Percentiles rank a stretch among this genome's conserved stretches.
These are phyloP conservation scores for Procambarus clarkii DNA, from an alignment of 1,140 invertebrate genomes.

Conservation along the genomic window DNA sequence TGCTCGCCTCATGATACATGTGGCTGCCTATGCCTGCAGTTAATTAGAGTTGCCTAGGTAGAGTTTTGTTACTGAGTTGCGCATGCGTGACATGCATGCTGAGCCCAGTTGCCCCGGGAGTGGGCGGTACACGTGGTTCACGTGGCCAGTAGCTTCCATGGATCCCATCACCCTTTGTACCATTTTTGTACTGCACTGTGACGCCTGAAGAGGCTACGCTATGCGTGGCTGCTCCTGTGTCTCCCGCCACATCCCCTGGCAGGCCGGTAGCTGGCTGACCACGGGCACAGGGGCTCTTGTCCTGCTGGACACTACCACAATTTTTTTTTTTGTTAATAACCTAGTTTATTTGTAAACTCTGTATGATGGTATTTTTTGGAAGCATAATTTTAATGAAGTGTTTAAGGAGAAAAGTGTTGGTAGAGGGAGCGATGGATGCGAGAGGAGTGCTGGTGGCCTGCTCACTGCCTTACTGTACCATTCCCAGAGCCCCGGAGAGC, in stretches of 20 bases:
- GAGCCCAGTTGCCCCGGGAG: constrained; percentile 49
- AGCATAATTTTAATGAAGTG: constrained; percentile 15
- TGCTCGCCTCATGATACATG: constrained; percentile 61
- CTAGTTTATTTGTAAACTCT: constrained; percentile 20
- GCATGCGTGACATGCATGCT: constrained; percentile 60
- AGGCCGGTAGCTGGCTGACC: constrained; percentile 12
- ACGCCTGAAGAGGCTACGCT: constrained; percentile 22
- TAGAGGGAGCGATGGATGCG: constrained; percentile 33
- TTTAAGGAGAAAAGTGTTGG: constrained; percentile 22
- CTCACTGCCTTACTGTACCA: constrained; percentile 69
- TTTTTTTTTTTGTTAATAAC: constrained; percentile 37
- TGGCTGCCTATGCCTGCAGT: constrained; percentile 67
- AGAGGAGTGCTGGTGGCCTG: constrained; percentile 60
- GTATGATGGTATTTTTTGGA: constrained; percentile 15
- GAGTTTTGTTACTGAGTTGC: constrained; percentile 67
- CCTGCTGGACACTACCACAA: constrained; percentile 44
- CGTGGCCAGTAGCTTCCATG: constrained; percentile 64
- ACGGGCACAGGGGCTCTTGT: constrained; percentile 10
- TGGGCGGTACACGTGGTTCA: constrained; percentile 44
- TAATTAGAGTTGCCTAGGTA: constrained; percentile 66
- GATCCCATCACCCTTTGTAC: constrained; percentile 60
- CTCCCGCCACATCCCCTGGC: constrained; percentile 11
- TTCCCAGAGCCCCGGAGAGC: constrained; percentile 51
- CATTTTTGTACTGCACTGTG: constrained; percentile 61
- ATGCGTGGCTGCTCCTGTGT: not conserved